A percentile compares a stretch with the other conserved stretches of the same genome.
These are phyloP conservation scores for Aspidoscelis tigris DNA, from an alignment of 2,113 vertebrate genomes.

Conservation along the genomic window DNA sequence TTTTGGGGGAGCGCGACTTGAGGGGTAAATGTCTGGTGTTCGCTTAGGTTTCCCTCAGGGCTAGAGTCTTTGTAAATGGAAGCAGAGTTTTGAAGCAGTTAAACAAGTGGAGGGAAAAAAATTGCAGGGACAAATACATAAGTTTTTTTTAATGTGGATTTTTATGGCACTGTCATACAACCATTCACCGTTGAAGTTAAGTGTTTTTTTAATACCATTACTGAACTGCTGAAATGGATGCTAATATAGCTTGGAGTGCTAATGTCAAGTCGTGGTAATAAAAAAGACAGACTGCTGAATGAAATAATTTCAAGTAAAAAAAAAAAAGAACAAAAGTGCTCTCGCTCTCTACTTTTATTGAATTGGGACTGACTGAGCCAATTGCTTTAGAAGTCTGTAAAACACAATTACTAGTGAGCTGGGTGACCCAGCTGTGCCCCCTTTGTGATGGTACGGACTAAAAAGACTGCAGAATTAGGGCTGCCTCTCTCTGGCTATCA, in stretches of 20 bases:
- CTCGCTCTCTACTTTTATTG: constrained; percentile 84
- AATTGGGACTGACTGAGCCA: constrained; percentile 86
- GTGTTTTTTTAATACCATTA: constrained; percentile 91
- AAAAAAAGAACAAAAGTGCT: constrained; percentile 84
- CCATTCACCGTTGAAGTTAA: constrained; percentile 87
- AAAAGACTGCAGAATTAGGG: constrained; percentile 69
- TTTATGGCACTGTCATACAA: constrained; percentile 87
- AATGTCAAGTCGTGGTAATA: constrained; percentile 87
- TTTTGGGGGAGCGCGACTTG: background rate
- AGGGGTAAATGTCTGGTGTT: constrained; percentile 19
- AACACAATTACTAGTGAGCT: constrained; percentile 85
- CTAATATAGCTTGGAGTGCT: constrained; percentile 87
- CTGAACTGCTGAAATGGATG: constrained; percentile 84
- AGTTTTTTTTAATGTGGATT: constrained; percentile 82
- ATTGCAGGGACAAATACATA: constrained; percentile 82
- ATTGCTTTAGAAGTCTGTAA: constrained; percentile 87
- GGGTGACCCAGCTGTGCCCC: constrained; percentile 80
- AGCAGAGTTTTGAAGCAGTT: constrained; percentile 79
- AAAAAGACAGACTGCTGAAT: constrained; percentile 90
- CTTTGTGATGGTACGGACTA: constrained; percentile 74
- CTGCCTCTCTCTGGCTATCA: constrained; percentile 50
- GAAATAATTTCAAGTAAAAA: constrained; percentile 86
- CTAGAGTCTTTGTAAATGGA: constrained; percentile 60
- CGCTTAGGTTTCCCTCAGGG: constrained; percentile 34
- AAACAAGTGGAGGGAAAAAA: constrained; percentile 77